Evolutionary conservation across 1,140 invertebrate genomes (phyloP).

Genomic region (Drosophila rufa): DNA sequence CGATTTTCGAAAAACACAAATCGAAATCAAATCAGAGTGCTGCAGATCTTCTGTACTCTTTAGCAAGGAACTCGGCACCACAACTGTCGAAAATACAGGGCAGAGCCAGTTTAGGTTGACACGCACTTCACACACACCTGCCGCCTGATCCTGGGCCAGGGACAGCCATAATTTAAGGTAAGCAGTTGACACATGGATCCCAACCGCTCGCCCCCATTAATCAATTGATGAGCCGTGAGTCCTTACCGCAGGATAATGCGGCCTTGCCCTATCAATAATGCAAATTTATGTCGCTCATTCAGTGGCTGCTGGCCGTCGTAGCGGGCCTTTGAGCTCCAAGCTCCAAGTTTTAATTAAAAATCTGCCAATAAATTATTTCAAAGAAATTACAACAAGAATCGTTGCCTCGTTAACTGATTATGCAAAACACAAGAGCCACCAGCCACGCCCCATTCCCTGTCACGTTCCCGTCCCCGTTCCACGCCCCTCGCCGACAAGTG

Average conservation of each 20-base stretch:
- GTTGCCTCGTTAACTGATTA: conserved; percentile 83
- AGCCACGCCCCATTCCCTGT: background rate
- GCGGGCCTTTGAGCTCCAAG: conserved; percentile 30
- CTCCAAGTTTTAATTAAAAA: conserved; percentile 79
- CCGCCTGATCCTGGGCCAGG: conserved; percentile 14
- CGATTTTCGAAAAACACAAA: too few relatives aligned
- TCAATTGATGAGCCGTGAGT: conserved; percentile 37
- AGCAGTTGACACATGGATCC: conserved; percentile 57
- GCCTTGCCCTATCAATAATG: conserved; percentile 48
- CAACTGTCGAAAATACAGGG: conserved; percentile 29
- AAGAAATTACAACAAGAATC: conserved; percentile 79
- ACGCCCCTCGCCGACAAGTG: conserved; percentile 38
- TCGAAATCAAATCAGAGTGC: background rate
- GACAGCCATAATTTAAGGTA: conserved; percentile 40
- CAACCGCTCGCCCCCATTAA: conserved; percentile 25
- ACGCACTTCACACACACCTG: conserved; percentile 52
- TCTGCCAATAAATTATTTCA: conserved; percentile 82
- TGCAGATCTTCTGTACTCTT: too few relatives aligned
- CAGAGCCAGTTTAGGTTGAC: conserved; percentile 26
- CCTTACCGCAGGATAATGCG: conserved; percentile 33
- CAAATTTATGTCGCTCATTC: conserved; percentile 67
- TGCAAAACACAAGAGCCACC: conserved; percentile 69
- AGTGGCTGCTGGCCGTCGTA: conserved; percentile 14
- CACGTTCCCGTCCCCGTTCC: background rate
- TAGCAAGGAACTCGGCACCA: background rate